These are phyloP conservation scores for Ceratina australensis DNA, from an alignment of 1,140 invertebrate species.

Conservation along the genomic window DNA sequence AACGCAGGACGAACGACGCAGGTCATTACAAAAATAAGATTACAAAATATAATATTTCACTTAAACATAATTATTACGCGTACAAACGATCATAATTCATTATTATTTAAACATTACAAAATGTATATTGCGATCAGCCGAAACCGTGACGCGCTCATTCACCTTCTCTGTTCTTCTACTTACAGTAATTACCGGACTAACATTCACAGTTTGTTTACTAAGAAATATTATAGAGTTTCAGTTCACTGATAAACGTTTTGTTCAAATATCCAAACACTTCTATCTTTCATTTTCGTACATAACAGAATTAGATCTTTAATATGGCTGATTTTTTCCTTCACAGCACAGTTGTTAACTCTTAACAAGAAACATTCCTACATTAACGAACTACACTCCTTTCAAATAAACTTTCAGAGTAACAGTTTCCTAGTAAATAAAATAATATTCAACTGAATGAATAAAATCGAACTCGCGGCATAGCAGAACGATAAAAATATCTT, in stretches of 20 bases:
- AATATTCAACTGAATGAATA: too few species aligned
- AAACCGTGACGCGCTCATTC: conserved; percentile 12
- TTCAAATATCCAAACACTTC: background rate
- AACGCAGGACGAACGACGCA: conserved; percentile 60
- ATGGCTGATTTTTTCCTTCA: conserved; percentile 33
- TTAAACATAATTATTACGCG: conserved; percentile 57
- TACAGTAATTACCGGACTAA: conserved; percentile 7
- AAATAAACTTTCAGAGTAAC: background rate
- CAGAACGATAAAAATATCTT: background rate
- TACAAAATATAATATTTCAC: conserved; percentile 64
- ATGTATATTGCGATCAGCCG: conserved; percentile 35
- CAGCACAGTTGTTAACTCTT: conserved; percentile 22
- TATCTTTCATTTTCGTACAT: background rate
- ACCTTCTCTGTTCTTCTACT: background rate
- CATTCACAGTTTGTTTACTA: conserved; percentile 12
- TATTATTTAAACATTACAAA: conserved; percentile 51
- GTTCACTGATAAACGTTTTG: conserved; percentile 4
- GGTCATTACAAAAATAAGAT: conserved; percentile 71
- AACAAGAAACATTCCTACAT: background rate
- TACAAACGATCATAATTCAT: conserved; percentile 60
- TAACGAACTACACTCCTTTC: background rate
- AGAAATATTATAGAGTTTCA: conserved; percentile 27
- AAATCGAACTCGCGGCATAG: background rate
- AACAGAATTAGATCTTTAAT: conserved; percentile 17
- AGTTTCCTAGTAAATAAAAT: too few species aligned